A percentile compares a stretch with the other conserved stretches of the same genome.
phyloP scores from a whole-genome alignment of 2,113 vertebrate species.

The Gallinago undulata region DNA sequence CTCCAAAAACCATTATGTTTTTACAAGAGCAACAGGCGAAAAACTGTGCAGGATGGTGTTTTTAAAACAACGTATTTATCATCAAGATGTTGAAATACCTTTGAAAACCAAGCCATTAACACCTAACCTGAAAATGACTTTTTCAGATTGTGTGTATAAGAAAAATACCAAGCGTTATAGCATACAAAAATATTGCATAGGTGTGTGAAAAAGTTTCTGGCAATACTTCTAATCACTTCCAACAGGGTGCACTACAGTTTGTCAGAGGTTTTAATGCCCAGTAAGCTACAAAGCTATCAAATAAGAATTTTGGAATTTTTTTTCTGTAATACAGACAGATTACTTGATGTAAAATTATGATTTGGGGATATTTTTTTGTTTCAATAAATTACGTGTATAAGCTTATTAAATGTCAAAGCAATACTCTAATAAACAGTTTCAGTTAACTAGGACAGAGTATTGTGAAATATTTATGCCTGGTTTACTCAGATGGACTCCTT shows the following conservation, averaged over 20 bases:
- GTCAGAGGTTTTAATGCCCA: not conserved
- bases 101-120: not conserved
- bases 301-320: not conserved
- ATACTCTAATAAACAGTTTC: not conserved
- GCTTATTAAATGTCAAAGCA: not conserved
- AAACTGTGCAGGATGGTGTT: not conserved
- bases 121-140: not conserved
- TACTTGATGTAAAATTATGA: not conserved
- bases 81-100: not conserved
- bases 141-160: not conserved
- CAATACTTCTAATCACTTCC: not conserved
- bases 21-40: not conserved
- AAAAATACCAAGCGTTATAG: not conserved
- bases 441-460: not conserved
- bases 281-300: not conserved
- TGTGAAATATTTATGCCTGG: not conserved
- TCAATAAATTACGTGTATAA: not conserved
- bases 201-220: not conserved
- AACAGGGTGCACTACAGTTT: not conserved
- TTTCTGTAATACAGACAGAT: not conserved
- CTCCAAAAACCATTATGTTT: not conserved
- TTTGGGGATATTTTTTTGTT: not conserved
- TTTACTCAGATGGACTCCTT: not conserved
- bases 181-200: not conserved
- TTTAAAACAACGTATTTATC: not conserved